phyloP scores from a whole-genome alignment of 2,797 vertebrate genomes.

The Poeciliopsis infans region DNA sequence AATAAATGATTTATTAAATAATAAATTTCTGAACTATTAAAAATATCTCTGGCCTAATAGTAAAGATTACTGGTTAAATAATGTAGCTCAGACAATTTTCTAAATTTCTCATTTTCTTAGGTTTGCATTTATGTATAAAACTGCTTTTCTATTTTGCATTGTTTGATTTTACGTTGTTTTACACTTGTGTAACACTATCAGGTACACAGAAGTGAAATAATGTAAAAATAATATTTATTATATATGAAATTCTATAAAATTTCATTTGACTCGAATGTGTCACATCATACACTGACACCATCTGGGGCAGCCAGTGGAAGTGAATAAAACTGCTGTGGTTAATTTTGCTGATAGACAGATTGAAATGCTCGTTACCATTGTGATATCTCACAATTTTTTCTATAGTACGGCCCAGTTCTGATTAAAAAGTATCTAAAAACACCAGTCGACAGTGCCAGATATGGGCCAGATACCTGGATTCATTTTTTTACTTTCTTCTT shows the following conservation, averaged over 20 bases:
- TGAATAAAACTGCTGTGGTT: background rate
- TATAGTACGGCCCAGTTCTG: background rate
- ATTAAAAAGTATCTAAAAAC: background rate
- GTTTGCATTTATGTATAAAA: background rate
- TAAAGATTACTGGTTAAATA: background rate
- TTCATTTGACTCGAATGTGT: background rate
- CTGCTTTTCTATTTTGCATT: too few relatives aligned
- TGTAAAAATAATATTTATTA: background rate
- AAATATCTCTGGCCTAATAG: background rate
- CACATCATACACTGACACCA: background rate
- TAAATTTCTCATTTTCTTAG: too few relatives aligned
- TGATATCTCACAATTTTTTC: background rate
- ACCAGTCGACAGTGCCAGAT: background rate
- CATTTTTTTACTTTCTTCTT: background rate
- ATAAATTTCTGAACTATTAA: background rate
- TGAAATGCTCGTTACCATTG: background rate
- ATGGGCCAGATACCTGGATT: background rate
- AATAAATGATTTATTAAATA: background rate
- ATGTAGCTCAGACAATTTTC: background rate
- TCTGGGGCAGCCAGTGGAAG: background rate
- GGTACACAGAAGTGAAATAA: too few relatives aligned
- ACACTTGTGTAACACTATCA: too few relatives aligned
- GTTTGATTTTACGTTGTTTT: too few relatives aligned
- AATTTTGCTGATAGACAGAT: background rate
- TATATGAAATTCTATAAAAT: background rate